Evolutionary conservation across 2,113 vertebrate species (phyloP).

Genomic region (Ptyas mucosa): DNA sequence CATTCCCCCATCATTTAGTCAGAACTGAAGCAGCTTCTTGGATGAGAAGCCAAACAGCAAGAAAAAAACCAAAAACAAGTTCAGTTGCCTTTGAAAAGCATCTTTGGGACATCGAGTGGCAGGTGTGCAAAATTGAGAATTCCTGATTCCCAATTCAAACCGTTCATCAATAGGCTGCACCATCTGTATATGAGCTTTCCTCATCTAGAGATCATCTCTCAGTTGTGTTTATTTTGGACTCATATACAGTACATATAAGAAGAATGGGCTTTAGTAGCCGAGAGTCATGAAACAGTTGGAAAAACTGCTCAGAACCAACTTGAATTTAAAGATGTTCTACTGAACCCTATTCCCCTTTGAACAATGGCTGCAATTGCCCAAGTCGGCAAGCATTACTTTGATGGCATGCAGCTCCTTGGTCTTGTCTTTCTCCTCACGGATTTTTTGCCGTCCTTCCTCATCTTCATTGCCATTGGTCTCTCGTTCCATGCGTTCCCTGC

Average conservation of each 20-base stretch:
- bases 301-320: neutral
- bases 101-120: neutral
- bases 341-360: neutral
- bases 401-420: slow-evolving; percentile 94
- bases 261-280: neutral
- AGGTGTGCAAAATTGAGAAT: neutral
- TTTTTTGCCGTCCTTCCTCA: slow-evolving; percentile 90
- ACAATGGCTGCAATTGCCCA: neutral
- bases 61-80: neutral
- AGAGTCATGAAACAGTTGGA: neutral
- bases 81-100: neutral
- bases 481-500: slow-evolving; percentile 90
- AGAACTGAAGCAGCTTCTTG: neutral
- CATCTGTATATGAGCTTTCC: neutral
- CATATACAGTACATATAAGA: neutral
- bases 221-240: neutral
- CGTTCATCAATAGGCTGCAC: neutral
- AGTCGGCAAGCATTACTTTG: slow-evolving; percentile 72
- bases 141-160: neutral
- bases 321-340: neutral
- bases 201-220: neutral
- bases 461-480: slow-evolving; percentile 95
- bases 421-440: slow-evolving; percentile 96
- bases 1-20: neutral
- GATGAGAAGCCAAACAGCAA: neutral